Base-by-base conservation (phyloP, 2,888 invertebrate species). In the Flexamia atlantica region DNA sequence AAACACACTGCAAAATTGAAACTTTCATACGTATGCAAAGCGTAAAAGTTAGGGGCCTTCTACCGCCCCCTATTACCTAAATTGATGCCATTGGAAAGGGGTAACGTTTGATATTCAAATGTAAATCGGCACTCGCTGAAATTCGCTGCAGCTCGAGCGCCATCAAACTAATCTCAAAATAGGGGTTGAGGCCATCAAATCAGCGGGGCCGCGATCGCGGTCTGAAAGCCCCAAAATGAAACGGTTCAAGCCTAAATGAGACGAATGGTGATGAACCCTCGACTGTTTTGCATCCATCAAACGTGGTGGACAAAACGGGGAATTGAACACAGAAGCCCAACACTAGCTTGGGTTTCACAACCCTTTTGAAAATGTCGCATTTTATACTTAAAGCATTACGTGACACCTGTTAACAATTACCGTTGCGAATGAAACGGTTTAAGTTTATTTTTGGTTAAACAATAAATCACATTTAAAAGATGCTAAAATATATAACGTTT, bases 191-290 rank as follows among this genome's bases (percentile, higher is more conserved):
- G 14, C 64, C 64, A 64, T 64, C 64, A 64, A 64, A 64, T 64
- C 64, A 64, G 64, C 64, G 5, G 36, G 53, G 53, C 53, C n/a
- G n/a, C 12, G 53, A 17, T n/a, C 68, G 72, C 20, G 72, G 42
- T 72, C 46, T 46, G 74, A 76, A 46, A 72, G 20, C 72, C 74
- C 36, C 42, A 14, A 40, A 76, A 76, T 76, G 74, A 28, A 76
- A 76, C 46, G 20, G 74, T 42, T 76, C 40, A 76, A 20, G 23
- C n/a, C 46, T 28, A 46, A 76, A 46, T 42, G 46, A 46, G 42
- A 76, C 12, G 74, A 50, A 76, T 76, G 74, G 46, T 36, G 46
- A 42, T 28, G 74, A 76, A 17, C 28, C 46, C 46, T 25, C 20
- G 12, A n/a, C 64, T 64, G 64, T 64, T 46, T 46, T 46, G 14